phyloP scores from a whole-genome alignment of 2,113 vertebrate species.

The Sander lucioperca region DNA sequence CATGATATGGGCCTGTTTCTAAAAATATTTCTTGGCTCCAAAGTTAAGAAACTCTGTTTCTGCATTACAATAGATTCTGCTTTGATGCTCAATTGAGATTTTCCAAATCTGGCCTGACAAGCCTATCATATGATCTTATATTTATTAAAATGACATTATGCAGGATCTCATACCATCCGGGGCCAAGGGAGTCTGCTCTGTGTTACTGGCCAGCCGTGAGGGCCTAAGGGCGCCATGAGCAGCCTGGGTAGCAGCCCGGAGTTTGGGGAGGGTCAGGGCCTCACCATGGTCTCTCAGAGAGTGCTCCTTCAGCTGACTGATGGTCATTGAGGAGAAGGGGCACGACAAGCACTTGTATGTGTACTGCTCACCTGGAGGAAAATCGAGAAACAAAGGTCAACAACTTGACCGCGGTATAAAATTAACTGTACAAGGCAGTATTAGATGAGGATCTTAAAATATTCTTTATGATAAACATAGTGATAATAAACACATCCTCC shows the following conservation, averaged over 20 bases:
- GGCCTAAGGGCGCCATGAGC: conserved; percentile 87
- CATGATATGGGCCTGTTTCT: not conserved
- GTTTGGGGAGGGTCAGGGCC: conserved; percentile 92
- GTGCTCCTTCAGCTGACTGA: conserved; percentile 98
- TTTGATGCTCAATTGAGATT: conserved; percentile 4
- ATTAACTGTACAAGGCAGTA: not conserved
- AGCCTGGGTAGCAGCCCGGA: conserved; percentile 89
- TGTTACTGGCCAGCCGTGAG: conserved; percentile 41
- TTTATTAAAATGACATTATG: not conserved
- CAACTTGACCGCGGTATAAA: not conserved
- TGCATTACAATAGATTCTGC: not conserved
- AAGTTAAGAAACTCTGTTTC: not conserved
- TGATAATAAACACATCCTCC: conserved; percentile 12
- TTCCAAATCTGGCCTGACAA: conserved; percentile 11
- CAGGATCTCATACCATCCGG: conserved; percentile 70
- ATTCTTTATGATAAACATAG: not conserved
- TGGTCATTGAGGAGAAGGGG: conserved; percentile 95
- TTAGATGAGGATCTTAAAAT: not conserved
- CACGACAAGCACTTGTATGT: conserved; percentile 97
- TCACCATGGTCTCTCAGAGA: conserved; percentile 95
- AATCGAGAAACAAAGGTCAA: not conserved
- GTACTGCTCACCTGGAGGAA: conserved; percentile 92
- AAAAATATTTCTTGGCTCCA: not conserved
- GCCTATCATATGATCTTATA: not conserved
- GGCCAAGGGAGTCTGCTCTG: conserved; percentile 56